A percentile compares a stretch with the other conserved stretches of the same genome.
phyloP scores from a whole-genome alignment of 2,888 invertebrate species.

The Gerris lacustris region DNA sequence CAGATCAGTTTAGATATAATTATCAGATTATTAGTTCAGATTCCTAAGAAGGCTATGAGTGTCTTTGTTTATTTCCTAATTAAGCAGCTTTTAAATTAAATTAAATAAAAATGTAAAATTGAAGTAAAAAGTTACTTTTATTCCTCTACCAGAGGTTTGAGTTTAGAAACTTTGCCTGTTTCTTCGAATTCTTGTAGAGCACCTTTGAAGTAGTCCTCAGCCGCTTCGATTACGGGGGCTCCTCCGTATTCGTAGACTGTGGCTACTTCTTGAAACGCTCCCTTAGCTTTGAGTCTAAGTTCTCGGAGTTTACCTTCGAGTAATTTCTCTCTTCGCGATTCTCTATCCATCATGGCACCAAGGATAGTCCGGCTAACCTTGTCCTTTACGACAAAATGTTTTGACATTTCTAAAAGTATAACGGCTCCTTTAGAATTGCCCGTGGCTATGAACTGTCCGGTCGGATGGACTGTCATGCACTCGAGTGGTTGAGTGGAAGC shows the following conservation, averaged over 20 bases:
- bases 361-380: background rate
- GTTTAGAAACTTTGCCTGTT: background rate
- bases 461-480: background rate
- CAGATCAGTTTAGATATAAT: too few relatives aligned
- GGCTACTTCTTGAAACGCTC: background rate
- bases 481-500: background rate
- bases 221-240: background rate
- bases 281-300: slow-evolving; percentile 17
- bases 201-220: background rate
- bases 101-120: too few relatives aligned
- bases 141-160: background rate
- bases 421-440: background rate
- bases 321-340: slow-evolving; percentile 24
- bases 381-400: background rate
- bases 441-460: background rate
- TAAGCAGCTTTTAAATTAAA: too few relatives aligned
- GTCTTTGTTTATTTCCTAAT: too few relatives aligned
- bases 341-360: slow-evolving; percentile 21
- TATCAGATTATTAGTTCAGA: too few relatives aligned
- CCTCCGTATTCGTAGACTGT: background rate
- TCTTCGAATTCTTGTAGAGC: background rate
- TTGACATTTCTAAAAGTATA: background rate
- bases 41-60: too few relatives aligned
- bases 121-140: background rate
- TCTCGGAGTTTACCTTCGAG: slow-evolving; percentile 24